phyloP scores from a whole-genome alignment of 2,113 vertebrate genomes.

The Diglossa brunneiventris region DNA sequence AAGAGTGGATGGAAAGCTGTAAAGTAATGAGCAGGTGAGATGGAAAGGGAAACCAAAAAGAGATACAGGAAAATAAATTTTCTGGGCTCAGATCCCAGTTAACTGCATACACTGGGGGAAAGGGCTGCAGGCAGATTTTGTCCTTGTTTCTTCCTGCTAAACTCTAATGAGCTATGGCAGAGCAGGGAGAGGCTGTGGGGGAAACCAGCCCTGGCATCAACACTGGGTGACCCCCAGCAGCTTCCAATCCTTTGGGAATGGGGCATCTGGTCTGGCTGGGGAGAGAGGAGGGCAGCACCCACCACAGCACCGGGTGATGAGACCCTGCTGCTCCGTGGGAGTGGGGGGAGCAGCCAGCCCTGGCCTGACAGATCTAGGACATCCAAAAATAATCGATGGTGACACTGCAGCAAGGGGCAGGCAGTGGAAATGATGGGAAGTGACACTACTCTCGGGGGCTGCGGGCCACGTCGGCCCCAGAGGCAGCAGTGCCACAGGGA shows the following conservation, averaged over 20 bases:
- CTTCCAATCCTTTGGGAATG: not conserved
- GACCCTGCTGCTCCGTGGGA: fast-evolving
- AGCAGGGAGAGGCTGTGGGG: not conserved
- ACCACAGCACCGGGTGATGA: fast-evolving
- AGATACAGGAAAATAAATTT: not conserved
- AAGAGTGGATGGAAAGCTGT: not conserved
- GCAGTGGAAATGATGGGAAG: slow-evolving; percentile 16
- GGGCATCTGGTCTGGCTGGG: not conserved
- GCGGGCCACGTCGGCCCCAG: fast-evolving
- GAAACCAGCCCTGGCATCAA: not conserved
- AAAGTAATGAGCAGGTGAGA: not conserved
- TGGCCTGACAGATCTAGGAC: slow-evolving; percentile 60
- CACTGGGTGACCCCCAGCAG: not conserved
- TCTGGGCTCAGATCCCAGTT: not conserved
- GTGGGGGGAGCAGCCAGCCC: not conserved
- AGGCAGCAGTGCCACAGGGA: not conserved
- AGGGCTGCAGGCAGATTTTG: slow-evolving; percentile 1
- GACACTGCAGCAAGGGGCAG: not conserved
- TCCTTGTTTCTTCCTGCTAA: not conserved
- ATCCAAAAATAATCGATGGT: slow-evolving; percentile 29
- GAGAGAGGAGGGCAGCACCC: not conserved
- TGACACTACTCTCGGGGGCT: not conserved
- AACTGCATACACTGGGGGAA: not conserved
- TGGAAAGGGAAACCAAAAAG: not conserved
- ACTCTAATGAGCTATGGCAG: not conserved